Conservation (phyloP, 2,113 vertebrate genomes). For the Agelaius phoeniceus region DNA sequence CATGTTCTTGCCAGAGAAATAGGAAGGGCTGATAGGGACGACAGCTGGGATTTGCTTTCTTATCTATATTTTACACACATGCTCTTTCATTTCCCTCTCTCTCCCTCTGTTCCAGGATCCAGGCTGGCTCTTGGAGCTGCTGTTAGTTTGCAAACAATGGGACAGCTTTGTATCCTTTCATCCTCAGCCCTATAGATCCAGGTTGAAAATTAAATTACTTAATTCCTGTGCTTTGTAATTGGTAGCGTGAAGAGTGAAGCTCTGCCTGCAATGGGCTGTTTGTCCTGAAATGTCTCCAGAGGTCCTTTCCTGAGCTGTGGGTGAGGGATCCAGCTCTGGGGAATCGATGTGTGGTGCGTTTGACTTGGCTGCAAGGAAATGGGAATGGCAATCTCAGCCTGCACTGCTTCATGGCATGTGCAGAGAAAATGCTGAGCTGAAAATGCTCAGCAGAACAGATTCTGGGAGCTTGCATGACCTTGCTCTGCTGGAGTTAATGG, state of each 20-base stretch:
- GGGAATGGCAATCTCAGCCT: background rate
- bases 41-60: conserved; percentile 72
- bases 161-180: background rate
- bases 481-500: background rate
- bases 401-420: background rate
- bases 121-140: background rate
- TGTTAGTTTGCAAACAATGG: conserved; percentile 5
- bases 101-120: conserved; percentile 14
- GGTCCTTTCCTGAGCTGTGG: background rate
- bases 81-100: conserved; percentile 33
- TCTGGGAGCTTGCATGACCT: background rate
- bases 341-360: background rate
- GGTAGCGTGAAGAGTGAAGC: background rate
- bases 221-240: background rate
- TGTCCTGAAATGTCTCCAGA: background rate
- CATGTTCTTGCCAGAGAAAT: conserved; percentile 63
- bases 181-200: background rate
- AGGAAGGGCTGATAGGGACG: conserved; percentile 67
- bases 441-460: background rate
- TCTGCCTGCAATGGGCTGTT: background rate
- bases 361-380: background rate
- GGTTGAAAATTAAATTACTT: background rate
- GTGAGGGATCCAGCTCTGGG: background rate
- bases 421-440: background rate
- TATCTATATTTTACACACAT: conserved; percentile 72